A percentile compares a stretch with the other conserved stretches of the same genome.
Conservation (phyloP, 2,888 invertebrate genomes). For the Agrypnus murinus region DNA sequence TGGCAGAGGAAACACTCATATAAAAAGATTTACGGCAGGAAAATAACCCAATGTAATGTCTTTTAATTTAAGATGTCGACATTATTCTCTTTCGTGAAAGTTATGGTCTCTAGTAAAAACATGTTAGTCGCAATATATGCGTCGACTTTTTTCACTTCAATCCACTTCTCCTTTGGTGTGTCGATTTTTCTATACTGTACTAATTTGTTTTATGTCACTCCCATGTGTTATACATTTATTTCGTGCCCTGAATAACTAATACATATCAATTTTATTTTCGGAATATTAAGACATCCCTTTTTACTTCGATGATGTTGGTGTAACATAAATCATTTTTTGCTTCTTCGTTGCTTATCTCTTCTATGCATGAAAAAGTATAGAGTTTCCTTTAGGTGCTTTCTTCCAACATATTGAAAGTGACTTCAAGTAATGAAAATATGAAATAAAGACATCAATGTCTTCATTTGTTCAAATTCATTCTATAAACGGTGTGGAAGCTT, state of each 20-base stretch:
- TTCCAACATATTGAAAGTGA: too few relatives aligned
- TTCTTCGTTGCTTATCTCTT: background rate
- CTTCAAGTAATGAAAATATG: too few relatives aligned
- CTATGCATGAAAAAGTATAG: background rate
- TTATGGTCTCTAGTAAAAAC: slow-evolving; percentile 56
- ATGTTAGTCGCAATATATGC: slow-evolving; percentile 34
- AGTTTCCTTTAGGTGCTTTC: too few relatives aligned
- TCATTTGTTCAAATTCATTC: too few relatives aligned
- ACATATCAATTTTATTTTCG: slow-evolving; percentile 22
- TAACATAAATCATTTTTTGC: background rate
- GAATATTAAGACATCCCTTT: slow-evolving; percentile 13
- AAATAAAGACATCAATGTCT: too few relatives aligned
- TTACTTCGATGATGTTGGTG: background rate
- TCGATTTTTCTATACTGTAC: slow-evolving; percentile 35
- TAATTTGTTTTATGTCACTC: slow-evolving; percentile 51
- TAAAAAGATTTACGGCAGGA: slow-evolving; percentile 68
- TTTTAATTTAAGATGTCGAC: slow-evolving; percentile 69
- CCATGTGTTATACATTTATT: slow-evolving; percentile 30
- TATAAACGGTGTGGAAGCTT: too few relatives aligned
- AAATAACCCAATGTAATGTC: slow-evolving; percentile 67
- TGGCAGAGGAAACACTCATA: slow-evolving; percentile 67
- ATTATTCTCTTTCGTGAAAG: slow-evolving; percentile 62
- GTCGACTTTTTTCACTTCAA: slow-evolving; percentile 32
- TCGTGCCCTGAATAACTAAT: slow-evolving; percentile 20
- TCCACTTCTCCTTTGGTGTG: too few relatives aligned